phyloP scores from a whole-genome alignment of 2,888 invertebrate genomes.

The Aleiodes testaceus region DNA sequence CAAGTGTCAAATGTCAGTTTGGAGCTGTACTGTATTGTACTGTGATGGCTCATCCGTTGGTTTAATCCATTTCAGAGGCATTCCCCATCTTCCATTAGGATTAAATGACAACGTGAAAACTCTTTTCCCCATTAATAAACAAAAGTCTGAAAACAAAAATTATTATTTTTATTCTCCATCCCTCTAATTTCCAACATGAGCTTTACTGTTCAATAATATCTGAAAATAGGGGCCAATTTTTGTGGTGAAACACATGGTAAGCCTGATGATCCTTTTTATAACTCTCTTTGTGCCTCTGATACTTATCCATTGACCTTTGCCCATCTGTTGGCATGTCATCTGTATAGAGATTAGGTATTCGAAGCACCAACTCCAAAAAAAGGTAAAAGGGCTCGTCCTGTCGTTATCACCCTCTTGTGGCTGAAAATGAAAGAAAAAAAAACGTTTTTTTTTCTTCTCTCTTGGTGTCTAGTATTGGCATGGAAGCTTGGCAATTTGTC shows the following conservation, averaged over 20 bases:
- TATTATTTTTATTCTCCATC: no score
- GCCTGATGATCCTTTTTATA: not conserved
- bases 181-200: no score
- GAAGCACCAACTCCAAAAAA: constrained; percentile 10
- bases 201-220: no score
- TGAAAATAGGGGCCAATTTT: no score
- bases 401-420: constrained; percentile 43
- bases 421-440: constrained; percentile 23
- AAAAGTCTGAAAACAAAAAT: no score
- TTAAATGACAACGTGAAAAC: not conserved
- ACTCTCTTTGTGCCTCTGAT: constrained; percentile 12
- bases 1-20: constrained; percentile 6
- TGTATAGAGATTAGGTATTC: constrained; percentile 18
- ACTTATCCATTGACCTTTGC: constrained; percentile 43
- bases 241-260: no score
- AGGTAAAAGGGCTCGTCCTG: constrained; percentile 10
- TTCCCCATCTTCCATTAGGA: constrained; percentile 7
- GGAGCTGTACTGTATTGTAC: not conserved
- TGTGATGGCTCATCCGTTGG: not conserved
- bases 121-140: no score
- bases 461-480: constrained; percentile 31
- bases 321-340: constrained; percentile 31
- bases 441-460: constrained; percentile 25
- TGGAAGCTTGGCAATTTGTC: constrained; percentile 44
- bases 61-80: constrained; percentile 4